Base-by-base conservation (phyloP, 1,140 invertebrate species). In the Araneus ventricosus region DNA sequence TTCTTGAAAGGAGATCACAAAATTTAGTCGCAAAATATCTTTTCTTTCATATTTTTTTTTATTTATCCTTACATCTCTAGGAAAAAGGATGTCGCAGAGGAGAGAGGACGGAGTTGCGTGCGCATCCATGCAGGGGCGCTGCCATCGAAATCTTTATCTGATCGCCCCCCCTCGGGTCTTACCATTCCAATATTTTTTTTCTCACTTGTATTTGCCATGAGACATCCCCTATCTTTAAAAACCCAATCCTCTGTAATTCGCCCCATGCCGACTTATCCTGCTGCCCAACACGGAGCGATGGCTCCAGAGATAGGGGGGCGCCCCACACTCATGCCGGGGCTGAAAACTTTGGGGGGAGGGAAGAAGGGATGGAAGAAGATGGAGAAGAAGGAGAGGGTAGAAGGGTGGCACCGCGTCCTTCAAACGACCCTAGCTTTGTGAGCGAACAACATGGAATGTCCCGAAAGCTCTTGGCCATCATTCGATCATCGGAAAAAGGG, bases 71-170 rank as follows among this genome's bases (percentile, higher is more conserved):
- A 14, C 34, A 57, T 61, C 34, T 84, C 17, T 59, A 80, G 10
- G 20, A 39, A n/a, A 59, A 63, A 39, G 45, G 90, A 92, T 92
- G 90, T 92, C 90, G 90, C 82, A 92, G 90, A 92, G 90, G 61
- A 86, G 82, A 85, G 37, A 84, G 59, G 24, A 67, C 61, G 86
- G 41, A 30, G 30, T 41, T 92, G 90, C 90, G 90, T 37, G 37
- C 90, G 90, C 90, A 92, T 27, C 30, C 57, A 45, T 70, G 30
- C 61, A 67, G 90, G 90, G 90, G 90, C 90, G 90, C 90, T 92
- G 80, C 24, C 80, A 92, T 92, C 90, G 90, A 85, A 92, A 63
- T 85, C 90, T 70, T 52, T 39, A 92, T 92, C 90, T 85, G 90
- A 92, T 59, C 39, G 41, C 52, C 24, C 80, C 80, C 45, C 41